phyloP scores from a whole-genome alignment of 2,797 vertebrate genomes.

The Brachymystax lenok region DNA sequence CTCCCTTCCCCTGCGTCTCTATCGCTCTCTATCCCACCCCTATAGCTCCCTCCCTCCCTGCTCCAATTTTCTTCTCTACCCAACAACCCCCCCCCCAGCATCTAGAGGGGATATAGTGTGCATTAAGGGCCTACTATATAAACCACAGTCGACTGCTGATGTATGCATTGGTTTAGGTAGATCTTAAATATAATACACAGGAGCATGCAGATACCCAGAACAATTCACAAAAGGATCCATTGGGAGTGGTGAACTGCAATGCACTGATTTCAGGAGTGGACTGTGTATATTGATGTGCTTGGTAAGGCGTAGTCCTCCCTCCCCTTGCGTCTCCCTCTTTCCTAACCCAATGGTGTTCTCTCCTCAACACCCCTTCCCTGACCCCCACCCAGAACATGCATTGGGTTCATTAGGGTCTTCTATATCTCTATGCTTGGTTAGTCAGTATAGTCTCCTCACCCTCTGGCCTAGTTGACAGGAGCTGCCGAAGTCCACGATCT shows the following conservation, averaged over 20 bases:
- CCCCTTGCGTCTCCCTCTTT: background rate
- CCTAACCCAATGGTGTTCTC: no score
- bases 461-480: conserved; percentile 88
- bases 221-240: no score
- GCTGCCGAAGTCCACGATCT: conserved; percentile 91
- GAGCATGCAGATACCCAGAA: no score
- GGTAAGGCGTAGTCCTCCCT: background rate
- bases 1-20: background rate
- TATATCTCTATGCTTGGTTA: background rate
- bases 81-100: no score
- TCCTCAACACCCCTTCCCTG: background rate
- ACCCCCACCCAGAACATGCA: background rate
- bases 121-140: no score
- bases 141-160: background rate
- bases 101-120: no score
- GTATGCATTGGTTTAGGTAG: background rate
- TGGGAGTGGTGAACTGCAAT: no score
- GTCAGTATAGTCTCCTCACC: conserved; percentile 55
- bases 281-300: background rate
- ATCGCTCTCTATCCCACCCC: background rate
- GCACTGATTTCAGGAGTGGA: no score
- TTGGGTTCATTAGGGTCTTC: background rate
- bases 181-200: no score
- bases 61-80: no score
- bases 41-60: background rate